phyloP scores from a whole-genome alignment of 2,113 vertebrate species.

The Sturnus vulgaris region DNA sequence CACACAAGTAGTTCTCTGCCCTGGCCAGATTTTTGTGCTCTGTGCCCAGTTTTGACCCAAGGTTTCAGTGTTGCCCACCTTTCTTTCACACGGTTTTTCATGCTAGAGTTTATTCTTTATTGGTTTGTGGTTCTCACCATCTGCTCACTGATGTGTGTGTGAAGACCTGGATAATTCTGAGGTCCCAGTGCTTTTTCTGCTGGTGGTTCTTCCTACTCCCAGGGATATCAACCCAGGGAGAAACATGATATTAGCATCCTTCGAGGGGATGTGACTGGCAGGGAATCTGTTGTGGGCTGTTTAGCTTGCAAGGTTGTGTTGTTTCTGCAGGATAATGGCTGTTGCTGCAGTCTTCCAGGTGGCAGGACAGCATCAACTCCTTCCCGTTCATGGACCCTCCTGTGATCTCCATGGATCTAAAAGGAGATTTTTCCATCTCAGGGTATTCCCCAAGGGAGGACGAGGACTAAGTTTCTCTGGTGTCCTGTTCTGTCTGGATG shows the following conservation, averaged over 20 bases:
- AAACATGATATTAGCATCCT: conserved; percentile 39
- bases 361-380: conserved; percentile 67
- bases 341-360: conserved; percentile 60
- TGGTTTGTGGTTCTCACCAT: background rate
- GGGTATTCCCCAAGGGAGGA: conserved; percentile 20
- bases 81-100: background rate
- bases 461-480: conserved; percentile 66
- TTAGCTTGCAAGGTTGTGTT: conserved; percentile 70
- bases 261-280: conserved; percentile 54
- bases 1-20: background rate
- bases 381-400: conserved; percentile 53
- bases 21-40: background rate
- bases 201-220: conserved; percentile 70
- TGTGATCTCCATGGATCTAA: background rate
- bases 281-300: conserved; percentile 46
- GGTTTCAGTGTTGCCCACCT: background rate
- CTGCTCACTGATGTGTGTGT: background rate
- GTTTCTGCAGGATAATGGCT: conserved; percentile 70
- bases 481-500: conserved; percentile 74
- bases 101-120: background rate
- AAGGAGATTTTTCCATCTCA: background rate
- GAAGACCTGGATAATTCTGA: background rate
- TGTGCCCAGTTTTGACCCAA: background rate
- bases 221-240: conserved; percentile 71
- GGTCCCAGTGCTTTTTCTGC: conserved; percentile 53